These are phyloP conservation scores for Mobula hypostoma DNA, from an alignment of 2,113 vertebrate genomes.

Conservation along the genomic window DNA sequence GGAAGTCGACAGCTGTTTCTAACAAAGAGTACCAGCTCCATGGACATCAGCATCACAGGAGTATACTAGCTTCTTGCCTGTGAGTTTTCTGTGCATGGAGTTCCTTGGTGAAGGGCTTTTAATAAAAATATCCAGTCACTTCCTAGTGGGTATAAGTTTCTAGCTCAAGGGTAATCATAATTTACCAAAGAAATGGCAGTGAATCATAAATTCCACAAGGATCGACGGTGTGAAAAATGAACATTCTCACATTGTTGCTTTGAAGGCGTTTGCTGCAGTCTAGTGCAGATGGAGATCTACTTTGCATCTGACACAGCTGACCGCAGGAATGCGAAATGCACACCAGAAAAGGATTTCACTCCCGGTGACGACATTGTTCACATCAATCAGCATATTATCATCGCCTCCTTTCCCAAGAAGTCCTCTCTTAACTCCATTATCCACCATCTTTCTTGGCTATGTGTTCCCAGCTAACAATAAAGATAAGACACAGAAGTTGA, in stretches of 20 bases:
- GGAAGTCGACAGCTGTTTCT: background rate
- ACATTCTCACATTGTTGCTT: background rate
- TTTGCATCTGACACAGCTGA: background rate
- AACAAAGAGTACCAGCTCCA: background rate
- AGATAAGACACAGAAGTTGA: background rate
- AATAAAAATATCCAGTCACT: background rate
- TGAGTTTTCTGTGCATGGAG: background rate
- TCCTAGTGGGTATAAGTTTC: background rate
- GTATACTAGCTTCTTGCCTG: background rate
- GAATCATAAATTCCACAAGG: background rate
- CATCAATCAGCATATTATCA: background rate
- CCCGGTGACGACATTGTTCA: background rate
- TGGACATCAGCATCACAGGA: background rate
- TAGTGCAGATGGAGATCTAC: background rate
- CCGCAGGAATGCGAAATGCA: background rate
- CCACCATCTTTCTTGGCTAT: background rate
- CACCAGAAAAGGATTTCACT: background rate
- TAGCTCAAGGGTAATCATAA: background rate
- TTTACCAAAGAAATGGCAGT: background rate
- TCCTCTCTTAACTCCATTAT: background rate
- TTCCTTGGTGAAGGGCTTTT: background rate
- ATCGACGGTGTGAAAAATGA: background rate
- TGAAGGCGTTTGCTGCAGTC: background rate
- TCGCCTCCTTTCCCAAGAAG: background rate
- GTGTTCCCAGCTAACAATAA: background rate